A percentile compares a stretch with the other conserved stretches of the same genome.
Evolutionary conservation across 92 coral and sea anemone species (phyloP).

Genomic region (Phenganax marumi): DNA sequence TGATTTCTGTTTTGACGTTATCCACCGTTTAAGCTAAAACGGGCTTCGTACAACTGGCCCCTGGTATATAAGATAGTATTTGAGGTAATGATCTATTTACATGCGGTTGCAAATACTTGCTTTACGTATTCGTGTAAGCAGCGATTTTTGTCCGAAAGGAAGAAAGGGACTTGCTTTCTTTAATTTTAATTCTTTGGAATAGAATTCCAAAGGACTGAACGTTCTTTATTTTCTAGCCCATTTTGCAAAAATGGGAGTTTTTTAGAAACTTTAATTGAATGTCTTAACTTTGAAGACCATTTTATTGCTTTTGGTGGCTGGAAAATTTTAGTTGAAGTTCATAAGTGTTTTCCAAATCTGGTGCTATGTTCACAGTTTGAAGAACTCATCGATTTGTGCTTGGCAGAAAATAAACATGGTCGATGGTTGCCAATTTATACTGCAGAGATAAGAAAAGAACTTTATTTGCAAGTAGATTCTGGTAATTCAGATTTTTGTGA

Average conservation of each 20-base stretch:
- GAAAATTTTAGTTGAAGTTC: conserved; percentile 6
- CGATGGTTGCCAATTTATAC: conserved; percentile 2
- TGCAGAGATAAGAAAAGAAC: not conserved
- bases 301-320: conserved; percentile 18
- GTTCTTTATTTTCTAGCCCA: not conserved
- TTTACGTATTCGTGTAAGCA: too few relatives aligned
- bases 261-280: not conserved
- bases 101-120: too few relatives aligned
- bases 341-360: conserved; percentile 3
- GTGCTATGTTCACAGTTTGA: not conserved
- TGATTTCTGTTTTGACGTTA: too few relatives aligned
- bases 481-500: not conserved
- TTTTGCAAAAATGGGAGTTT: conserved; percentile 1
- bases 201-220: too few relatives aligned
- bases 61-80: too few relatives aligned
- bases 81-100: too few relatives aligned
- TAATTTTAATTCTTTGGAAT: too few relatives aligned
- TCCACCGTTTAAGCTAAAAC: too few relatives aligned
- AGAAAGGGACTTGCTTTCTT: too few relatives aligned
- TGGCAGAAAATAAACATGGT: not conserved
- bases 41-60: too few relatives aligned
- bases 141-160: too few relatives aligned
- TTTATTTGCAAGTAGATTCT: not conserved
- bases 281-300: conserved; percentile 25
- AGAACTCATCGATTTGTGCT: not conserved